Evolutionary conservation across 2,113 vertebrate species (phyloP), one percentile per base, ranked within the genome.

Genomic region (Bambusicola thoracicus): DNA sequence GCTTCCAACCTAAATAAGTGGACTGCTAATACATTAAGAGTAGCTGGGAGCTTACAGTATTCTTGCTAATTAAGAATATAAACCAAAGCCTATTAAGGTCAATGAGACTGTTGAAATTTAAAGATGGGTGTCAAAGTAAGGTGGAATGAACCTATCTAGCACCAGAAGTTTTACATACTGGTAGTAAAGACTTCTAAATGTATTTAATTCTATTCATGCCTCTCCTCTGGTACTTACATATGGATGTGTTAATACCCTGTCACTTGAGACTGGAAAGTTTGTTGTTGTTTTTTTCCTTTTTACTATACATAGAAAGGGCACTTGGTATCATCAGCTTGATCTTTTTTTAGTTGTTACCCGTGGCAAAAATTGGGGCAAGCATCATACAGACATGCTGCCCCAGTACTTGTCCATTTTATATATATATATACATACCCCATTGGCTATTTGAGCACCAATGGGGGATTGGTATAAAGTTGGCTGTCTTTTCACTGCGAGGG

Each of bases 31-130:
- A 91, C 79, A 70, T 87, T 61, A 85, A 32, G 63, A 94, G 41
- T 89, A 91, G 89, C 72, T 94, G 43, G 44, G 56, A 96, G 92
- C 84, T 96, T 84, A 65, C 56, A 41, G 94, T 48, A 62, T 93
- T 91, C 85, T 91, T 88, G 85, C 75, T 90, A 83, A 89, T 95
- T 91, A 90, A 87, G 46, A 80, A 41, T 73, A 49, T 80, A 89
- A 94, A 74, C 79, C 62, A 74, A 89, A 85, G 49, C 20, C 85
- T 82, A 38, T 91, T 93, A 67, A 92, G 76, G 79, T 85, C 85
- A 93, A 29, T 91, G 81, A 9, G 40, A 83, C 68, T 95, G 73
- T 75, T 88, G 87, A 86, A 91, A 93, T 92, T 83, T 85, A 73
- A 94, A 83, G 53, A 61, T 56, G 55, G 55, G 55, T 56, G 55